Percentiles rank a stretch among this genome's conserved stretches.
Evolutionary conservation across 2,888 invertebrate species (phyloP).

Genomic region (Drymonia ruficornis): DNA sequence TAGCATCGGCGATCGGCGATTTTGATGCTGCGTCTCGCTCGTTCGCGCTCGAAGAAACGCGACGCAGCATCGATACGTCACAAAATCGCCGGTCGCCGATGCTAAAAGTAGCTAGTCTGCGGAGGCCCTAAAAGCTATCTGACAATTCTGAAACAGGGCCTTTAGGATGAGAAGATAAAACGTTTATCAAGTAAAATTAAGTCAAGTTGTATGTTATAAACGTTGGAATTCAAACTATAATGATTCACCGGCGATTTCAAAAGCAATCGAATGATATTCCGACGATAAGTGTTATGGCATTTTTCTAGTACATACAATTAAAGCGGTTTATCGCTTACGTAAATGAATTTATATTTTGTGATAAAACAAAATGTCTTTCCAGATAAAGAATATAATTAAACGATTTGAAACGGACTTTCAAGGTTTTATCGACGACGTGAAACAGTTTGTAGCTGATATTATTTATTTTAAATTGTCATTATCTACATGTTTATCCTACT

Average conservation of each 20-base stretch:
- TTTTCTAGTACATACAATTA: constrained; percentile 24
- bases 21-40: too few species aligned
- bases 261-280: constrained; percentile 15
- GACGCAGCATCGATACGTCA: too few species aligned
- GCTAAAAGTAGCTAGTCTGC: too few species aligned
- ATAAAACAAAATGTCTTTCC: constrained; percentile 28
- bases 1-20: too few species aligned
- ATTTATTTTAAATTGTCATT: neutral
- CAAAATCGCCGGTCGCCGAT: too few species aligned
- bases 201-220: neutral
- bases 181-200: too few species aligned
- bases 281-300: constrained; percentile 23
- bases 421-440: constrained; percentile 32
- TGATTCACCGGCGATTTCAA: constrained; percentile 22
- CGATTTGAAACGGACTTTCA: constrained; percentile 34
- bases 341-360: constrained; percentile 21
- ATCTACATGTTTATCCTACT: too few species aligned
- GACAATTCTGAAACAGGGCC: too few species aligned
- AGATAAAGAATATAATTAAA: constrained; percentile 38
- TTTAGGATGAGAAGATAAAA: too few species aligned
- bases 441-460: constrained; percentile 1
- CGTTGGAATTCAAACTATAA: neutral
- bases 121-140: too few species aligned
- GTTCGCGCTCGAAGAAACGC: too few species aligned
- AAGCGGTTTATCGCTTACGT: constrained; percentile 30